Evolutionary conservation across 2,797 vertebrate genomes (phyloP), one percentile per base, ranked within the genome.

Genomic region (Betta splendens): DNA sequence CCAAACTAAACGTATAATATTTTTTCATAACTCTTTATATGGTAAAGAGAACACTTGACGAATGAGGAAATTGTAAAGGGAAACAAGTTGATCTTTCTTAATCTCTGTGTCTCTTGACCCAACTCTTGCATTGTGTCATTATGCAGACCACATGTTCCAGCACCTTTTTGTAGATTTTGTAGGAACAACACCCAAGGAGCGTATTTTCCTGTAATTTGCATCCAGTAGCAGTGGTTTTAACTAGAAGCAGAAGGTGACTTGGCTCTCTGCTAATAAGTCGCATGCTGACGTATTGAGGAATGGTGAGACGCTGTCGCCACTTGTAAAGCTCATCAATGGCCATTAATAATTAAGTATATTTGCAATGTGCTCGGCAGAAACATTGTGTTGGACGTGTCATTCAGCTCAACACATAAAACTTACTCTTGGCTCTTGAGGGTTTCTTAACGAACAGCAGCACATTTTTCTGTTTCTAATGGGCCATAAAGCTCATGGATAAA

Each of bases 121-220:
- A n/a, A n/a, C n/a, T n/a, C n/a, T n/a, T n/a, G n/a, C n/a, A n/a
- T n/a, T n/a, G n/a, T n/a, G n/a, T n/a, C n/a, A n/a, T n/a, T n/a
- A n/a, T n/a, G n/a, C n/a, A n/a, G n/a, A n/a, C n/a, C n/a, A n/a
- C n/a, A n/a, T n/a, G n/a, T n/a, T n/a, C n/a, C n/a, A n/a, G n/a
- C n/a, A n/a, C n/a, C n/a, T n/a, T n/a, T n/a, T n/a, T n/a, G n/a
- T n/a, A n/a, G n/a, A n/a, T n/a, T n/a, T n/a, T n/a, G n/a, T n/a
- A n/a, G n/a, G n/a, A n/a, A 52, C 54, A 56, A 52, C 65, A 68
- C 46, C n/a, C n/a, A n/a, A 59, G 29, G 55, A 48, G 42, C 26
- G 39, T 18, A 32, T 60, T 36, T 53, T 52, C 44, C 43, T 69
- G 6, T 50, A 10, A 77, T 80, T 80, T 85, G 63, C 76, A 74